phyloP scores from a whole-genome alignment of 2,113 vertebrate genomes.

The Hemiprocne comata region DNA sequence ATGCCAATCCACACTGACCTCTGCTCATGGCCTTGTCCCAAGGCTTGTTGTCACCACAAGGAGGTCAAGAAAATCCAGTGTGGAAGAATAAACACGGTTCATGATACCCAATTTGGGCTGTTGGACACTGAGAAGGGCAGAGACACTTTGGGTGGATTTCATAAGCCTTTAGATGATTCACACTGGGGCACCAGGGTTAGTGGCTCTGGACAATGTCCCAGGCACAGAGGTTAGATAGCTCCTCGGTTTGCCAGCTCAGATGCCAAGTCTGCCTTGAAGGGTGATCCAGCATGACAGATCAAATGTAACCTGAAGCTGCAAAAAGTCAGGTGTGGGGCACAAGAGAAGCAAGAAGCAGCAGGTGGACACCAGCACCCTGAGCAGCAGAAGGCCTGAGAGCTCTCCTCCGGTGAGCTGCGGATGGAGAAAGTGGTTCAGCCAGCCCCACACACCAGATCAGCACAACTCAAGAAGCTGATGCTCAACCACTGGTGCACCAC shows the following conservation, averaged over 20 bases:
- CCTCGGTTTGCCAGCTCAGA: neutral
- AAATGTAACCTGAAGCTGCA: neutral
- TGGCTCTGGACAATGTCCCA: conserved; percentile 22
- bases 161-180: conserved; percentile 31
- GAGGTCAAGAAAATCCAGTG: neutral
- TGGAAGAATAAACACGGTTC: conserved; percentile 1
- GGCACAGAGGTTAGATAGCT: neutral
- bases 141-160: conserved; percentile 31
- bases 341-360: neutral
- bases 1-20: neutral
- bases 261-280: neutral
- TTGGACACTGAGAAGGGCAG: neutral
- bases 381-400: neutral
- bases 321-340: neutral
- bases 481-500: neutral
- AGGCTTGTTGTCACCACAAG: conserved; percentile 2
- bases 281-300: neutral
- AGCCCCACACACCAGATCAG: neutral
- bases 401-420: neutral
- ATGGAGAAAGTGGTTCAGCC: neutral
- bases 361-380: accelerated
- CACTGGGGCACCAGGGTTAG: neutral
- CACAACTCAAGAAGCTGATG: neutral
- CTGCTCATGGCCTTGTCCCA: neutral
- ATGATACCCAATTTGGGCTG: conserved; percentile 14